A percentile compares a stretch with the other conserved stretches of the same genome.
These are phyloP conservation scores for Steinernema feltiae DNA, from an alignment of 1,140 invertebrate species.

Conservation along the genomic window DNA sequence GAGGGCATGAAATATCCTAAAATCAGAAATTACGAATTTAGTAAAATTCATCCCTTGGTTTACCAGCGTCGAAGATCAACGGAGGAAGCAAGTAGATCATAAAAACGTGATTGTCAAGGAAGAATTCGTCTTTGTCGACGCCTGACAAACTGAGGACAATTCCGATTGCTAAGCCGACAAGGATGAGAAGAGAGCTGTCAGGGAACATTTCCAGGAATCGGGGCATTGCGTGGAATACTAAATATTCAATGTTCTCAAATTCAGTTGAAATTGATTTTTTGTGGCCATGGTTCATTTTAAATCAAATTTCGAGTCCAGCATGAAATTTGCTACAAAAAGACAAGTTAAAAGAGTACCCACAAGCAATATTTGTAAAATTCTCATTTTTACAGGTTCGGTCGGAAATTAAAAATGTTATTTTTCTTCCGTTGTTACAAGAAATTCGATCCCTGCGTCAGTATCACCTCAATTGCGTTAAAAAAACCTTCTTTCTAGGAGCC, in stretches of 20 bases:
- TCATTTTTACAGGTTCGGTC: background rate
- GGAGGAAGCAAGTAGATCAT: conserved; percentile 59
- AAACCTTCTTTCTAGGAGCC: too few species aligned
- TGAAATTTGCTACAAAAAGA: background rate
- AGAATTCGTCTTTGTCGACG: conserved; percentile 41
- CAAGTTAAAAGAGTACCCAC: background rate
- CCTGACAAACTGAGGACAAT: conserved; percentile 34
- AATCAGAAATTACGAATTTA: background rate
- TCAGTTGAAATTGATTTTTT: background rate
- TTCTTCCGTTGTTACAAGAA: background rate
- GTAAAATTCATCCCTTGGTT: conserved; percentile 19
- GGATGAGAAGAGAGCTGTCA: conserved; percentile 38
- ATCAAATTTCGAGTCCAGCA: background rate
- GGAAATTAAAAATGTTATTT: too few species aligned
- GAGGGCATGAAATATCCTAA: conserved; percentile 87
- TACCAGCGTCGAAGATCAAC: conserved; percentile 63
- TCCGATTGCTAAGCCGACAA: conserved; percentile 38
- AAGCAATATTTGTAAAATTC: background rate
- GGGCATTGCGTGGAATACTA: conserved; percentile 36
- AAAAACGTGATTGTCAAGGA: conserved; percentile 41
- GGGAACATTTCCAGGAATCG: conserved; percentile 38
- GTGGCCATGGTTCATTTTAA: background rate
- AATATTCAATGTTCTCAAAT: background rate
- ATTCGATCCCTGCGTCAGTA: background rate
- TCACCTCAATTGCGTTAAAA: too few species aligned